These are phyloP conservation scores for Hemichromis elongatus DNA, from an alignment of 2,113 vertebrate genomes.

Conservation along the genomic window DNA sequence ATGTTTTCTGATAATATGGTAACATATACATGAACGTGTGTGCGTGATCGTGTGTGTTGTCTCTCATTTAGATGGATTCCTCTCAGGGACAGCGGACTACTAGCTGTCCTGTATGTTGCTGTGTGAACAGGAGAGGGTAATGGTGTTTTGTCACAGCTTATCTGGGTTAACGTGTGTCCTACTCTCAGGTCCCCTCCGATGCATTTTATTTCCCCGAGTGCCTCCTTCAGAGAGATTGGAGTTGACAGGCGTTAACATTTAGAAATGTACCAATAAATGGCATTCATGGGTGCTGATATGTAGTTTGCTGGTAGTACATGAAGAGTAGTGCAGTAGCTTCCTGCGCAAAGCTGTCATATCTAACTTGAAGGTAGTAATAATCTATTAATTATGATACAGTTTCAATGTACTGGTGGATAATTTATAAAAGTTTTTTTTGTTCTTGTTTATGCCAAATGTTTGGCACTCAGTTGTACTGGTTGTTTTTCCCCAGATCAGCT, in stretches of 20 bases:
- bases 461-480: slow-evolving; percentile 2
- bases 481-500: slow-evolving; percentile 33
- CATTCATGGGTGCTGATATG: slow-evolving; percentile 70
- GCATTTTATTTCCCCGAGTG: slow-evolving; percentile 76
- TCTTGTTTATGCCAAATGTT: slow-evolving; percentile 6
- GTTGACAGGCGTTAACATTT: slow-evolving; percentile 85
- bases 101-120: slow-evolving; percentile 52
- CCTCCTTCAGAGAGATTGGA: slow-evolving; percentile 79
- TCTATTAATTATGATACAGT: slow-evolving; percentile 22
- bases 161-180: slow-evolving; percentile 75
- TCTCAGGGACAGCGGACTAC: slow-evolving; percentile 53
- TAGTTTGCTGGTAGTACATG: slow-evolving; percentile 54
- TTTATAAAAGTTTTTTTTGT: background rate
- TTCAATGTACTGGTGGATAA: background rate
- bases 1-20: background rate
- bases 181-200: slow-evolving; percentile 66
- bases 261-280: slow-evolving; percentile 82
- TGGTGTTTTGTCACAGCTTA: slow-evolving; percentile 80
- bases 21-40: background rate
- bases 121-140: slow-evolving; percentile 63
- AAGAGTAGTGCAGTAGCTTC: background rate
- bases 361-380: slow-evolving; percentile 9
- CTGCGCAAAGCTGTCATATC: background rate
- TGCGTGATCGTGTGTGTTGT: background rate
- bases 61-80: slow-evolving; percentile 62